Conservation (phyloP, 2,113 vertebrate species). For the Bombycilla garrulus region DNA sequence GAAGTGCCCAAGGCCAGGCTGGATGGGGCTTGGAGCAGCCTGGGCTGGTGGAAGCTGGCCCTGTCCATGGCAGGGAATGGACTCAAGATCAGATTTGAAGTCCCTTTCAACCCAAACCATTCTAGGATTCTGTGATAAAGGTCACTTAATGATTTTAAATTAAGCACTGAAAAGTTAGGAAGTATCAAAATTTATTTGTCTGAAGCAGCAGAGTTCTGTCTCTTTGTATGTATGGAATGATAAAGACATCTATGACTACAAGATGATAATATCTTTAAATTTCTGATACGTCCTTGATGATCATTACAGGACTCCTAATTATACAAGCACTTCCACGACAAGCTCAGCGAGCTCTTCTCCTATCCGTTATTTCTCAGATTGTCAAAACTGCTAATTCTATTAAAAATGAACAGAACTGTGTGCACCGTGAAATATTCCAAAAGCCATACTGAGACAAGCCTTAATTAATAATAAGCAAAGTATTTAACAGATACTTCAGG, state of each 20-base stretch:
- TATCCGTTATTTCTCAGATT: neutral
- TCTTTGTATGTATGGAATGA: neutral
- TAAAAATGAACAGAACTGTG: neutral
- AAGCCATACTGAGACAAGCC: neutral
- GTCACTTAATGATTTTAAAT: neutral
- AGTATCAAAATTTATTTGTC: neutral
- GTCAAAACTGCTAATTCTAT: neutral
- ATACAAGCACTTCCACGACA: accelerated
- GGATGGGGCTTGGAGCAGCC: accelerated
- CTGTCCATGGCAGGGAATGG: neutral
- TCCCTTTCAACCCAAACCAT: neutral
- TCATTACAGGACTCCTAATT: neutral
- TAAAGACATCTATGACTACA: neutral
- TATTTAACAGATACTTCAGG: neutral
- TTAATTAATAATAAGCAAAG: neutral
- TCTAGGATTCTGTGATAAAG: neutral
- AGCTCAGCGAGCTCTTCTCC: neutral
- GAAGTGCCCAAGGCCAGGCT: neutral
- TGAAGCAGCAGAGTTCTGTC: neutral
- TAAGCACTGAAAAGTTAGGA: neutral
- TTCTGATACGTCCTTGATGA: neutral
- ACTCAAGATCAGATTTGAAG: neutral
- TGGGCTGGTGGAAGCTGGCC: neutral
- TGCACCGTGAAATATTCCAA: neutral
- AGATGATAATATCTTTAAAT: neutral